Percentiles rank a stretch among this genome's conserved stretches.
These are phyloP conservation scores for Bombyx mandarina DNA, from an alignment of 1,140 invertebrate genomes.

Conservation along the genomic window DNA sequence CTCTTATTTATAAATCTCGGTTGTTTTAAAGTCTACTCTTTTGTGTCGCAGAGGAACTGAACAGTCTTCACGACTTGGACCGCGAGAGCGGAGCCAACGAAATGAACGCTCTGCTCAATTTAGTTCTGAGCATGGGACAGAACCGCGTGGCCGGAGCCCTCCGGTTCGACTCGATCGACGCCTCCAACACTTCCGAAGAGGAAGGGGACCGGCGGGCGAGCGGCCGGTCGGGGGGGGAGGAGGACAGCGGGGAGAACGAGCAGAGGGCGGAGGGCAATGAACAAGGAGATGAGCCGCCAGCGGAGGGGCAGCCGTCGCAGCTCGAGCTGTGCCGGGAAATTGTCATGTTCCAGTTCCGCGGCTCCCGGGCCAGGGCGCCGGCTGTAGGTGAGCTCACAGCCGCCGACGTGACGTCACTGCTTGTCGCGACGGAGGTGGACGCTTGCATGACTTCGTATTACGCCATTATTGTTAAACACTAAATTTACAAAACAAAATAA, in stretches of 20 bases:
- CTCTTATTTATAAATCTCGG: neutral
- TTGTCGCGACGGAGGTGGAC: too few relatives aligned
- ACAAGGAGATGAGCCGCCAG: slow-evolving; percentile 4
- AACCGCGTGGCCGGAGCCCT: slow-evolving; percentile 51
- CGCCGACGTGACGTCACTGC: too few relatives aligned
- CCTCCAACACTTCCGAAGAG: slow-evolving; percentile 15
- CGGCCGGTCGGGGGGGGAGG: neutral
- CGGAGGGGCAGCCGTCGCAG: neutral
- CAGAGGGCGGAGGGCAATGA: neutral
- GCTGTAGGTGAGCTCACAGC: too few relatives aligned
- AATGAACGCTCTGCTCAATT: slow-evolving; percentile 65
- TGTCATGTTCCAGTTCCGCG: too few relatives aligned
- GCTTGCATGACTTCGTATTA: too few relatives aligned
- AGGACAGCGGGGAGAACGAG: neutral
- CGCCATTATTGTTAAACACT: too few relatives aligned
- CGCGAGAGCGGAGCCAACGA: slow-evolving; percentile 52
- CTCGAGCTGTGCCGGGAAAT: neutral
- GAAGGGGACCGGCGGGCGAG: slow-evolving; percentile 2
- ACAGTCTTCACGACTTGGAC: slow-evolving; percentile 57
- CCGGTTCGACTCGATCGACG: slow-evolving; percentile 33
- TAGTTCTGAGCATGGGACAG: slow-evolving; percentile 61
- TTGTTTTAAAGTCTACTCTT: neutral
- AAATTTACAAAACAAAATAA: too few relatives aligned
- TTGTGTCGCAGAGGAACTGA: slow-evolving; percentile 38
- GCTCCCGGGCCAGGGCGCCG: too few relatives aligned